Base-by-base conservation (phyloP, 1,140 invertebrate genomes). In the Bombus balteatus region DNA sequence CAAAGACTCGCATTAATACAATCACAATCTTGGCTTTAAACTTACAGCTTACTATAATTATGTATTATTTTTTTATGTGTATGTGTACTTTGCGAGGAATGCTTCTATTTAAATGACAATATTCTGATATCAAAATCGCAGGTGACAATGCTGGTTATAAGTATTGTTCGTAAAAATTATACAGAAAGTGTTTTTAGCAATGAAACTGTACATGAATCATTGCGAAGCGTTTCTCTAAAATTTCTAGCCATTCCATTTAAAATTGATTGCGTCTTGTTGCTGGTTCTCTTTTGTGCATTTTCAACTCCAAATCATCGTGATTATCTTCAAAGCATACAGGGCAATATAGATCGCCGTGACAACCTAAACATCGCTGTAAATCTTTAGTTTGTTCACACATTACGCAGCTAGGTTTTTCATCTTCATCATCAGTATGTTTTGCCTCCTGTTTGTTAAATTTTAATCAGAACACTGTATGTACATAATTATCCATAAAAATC, bases 261-360 rank as follows among this genome's bases (percentile, higher is more conserved):
- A 41, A 28, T 18, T 22, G 59, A 68, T 77, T 91, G 87, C 41
- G 87, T 2, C 41, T 72, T 18, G 28, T 72, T 53, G 47, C 89
- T 84, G 92, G 91, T 25, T 91, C 86, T 72, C 75, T 86, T 73
- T 90, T 92, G 53, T 94, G 94, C 70, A 92, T 92, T 18, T 72
- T 47, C 85, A 94, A 79, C 79, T 94, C 93, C 57, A 91, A 92
- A 72, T 94, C 93, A 47, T 94, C 93, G 43, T 94, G 94, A 77
- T 93, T 92, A 53, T 93, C 91, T 59, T 92, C 87, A 47, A 93
- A 95, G 39, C 94, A 95, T 12, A 85, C 13, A 5, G 87, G 32
- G 70, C 94, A 95, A 53, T 93, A 95, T 9, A 95, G 79, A 85
- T 95, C 93, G 39, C 85, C 88, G 3, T 86, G 89, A 77, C 94